phyloP scores from a whole-genome alignment of 2,888 invertebrate genomes.

The Alloscopus bannaensis region DNA sequence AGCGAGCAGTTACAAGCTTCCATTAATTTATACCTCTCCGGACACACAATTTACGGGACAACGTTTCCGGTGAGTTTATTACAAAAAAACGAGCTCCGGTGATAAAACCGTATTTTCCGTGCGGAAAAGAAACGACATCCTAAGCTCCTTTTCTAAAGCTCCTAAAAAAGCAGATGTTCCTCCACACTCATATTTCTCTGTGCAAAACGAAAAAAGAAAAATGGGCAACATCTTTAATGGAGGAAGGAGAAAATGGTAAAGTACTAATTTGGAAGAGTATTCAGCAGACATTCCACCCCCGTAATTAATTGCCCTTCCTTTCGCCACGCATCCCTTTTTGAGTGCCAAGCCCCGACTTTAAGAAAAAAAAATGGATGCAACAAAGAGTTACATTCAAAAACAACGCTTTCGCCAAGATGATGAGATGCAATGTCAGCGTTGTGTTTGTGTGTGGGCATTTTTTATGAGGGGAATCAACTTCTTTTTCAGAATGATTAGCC shows the following conservation, averaged over 20 bases:
- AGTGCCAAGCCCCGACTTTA: slow-evolving; percentile 2
- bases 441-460: no score
- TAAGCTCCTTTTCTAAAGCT: no score
- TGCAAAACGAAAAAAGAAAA: slow-evolving; percentile 17
- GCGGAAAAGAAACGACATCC: no score
- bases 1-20: background rate
- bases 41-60: background rate
- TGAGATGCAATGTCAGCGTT: slow-evolving; percentile 1
- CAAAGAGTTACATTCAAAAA: no score
- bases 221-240: slow-evolving; percentile 17
- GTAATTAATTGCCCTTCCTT: slow-evolving; percentile 56
- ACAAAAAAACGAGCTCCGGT: no score
- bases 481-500: slow-evolving; percentile 37
- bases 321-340: slow-evolving; percentile 54
- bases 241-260: slow-evolving; percentile 24
- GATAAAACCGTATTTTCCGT: no score
- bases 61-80: slow-evolving; percentile 11
- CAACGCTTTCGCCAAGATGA: no score
- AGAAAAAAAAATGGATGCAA: no score
- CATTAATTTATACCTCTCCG: background rate
- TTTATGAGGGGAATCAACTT: background rate
- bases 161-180: slow-evolving; percentile 58
- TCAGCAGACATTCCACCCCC: slow-evolving; percentile 51
- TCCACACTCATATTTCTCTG: background rate
- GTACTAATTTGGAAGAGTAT: slow-evolving; percentile 54